Percentiles rank a stretch among this genome's conserved stretches.
phyloP scores from a whole-genome alignment of 2,888 invertebrate genomes.

The Coecobrya sp. region DNA sequence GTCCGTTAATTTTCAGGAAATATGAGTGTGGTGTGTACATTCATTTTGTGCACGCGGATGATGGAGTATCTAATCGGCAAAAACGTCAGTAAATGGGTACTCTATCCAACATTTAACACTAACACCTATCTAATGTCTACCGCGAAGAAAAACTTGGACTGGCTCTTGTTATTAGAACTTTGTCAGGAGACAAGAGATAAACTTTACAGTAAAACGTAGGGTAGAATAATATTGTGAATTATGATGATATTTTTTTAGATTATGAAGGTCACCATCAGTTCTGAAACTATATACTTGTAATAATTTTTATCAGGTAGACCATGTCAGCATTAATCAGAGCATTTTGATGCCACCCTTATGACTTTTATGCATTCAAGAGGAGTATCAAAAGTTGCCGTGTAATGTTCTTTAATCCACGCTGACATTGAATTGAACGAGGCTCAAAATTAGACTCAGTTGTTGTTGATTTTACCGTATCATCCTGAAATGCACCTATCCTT shows the following conservation, averaged over 20 bases:
- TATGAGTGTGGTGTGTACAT: background rate
- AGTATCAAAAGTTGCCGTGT: constrained; percentile 68
- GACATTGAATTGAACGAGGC: constrained; percentile 82
- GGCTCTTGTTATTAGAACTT: too few relatives aligned
- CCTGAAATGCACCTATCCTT: constrained; percentile 73
- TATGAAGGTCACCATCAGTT: constrained; percentile 56
- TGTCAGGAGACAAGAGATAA: too few relatives aligned
- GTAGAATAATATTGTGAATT: constrained; percentile 10
- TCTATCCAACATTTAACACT: background rate
- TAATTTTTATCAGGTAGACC: constrained; percentile 38
- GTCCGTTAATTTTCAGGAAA: background rate
- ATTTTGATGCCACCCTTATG: constrained; percentile 74
- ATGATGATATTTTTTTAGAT: constrained; percentile 38
- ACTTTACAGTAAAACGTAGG: too few relatives aligned
- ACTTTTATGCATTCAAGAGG: constrained; percentile 20
- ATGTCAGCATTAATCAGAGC: constrained; percentile 76
- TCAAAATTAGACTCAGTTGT: constrained; percentile 83
- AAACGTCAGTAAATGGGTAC: background rate
- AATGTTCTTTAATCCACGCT: constrained; percentile 78
- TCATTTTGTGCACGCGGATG: background rate
- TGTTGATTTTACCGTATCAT: constrained; percentile 82
- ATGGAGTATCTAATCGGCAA: too few relatives aligned
- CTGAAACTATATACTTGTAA: constrained; percentile 32
- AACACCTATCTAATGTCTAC: background rate
- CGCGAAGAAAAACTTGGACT: background rate